Conservation (phyloP, 2,888 invertebrate genomes). For the Brassicogethes aeneus region DNA sequence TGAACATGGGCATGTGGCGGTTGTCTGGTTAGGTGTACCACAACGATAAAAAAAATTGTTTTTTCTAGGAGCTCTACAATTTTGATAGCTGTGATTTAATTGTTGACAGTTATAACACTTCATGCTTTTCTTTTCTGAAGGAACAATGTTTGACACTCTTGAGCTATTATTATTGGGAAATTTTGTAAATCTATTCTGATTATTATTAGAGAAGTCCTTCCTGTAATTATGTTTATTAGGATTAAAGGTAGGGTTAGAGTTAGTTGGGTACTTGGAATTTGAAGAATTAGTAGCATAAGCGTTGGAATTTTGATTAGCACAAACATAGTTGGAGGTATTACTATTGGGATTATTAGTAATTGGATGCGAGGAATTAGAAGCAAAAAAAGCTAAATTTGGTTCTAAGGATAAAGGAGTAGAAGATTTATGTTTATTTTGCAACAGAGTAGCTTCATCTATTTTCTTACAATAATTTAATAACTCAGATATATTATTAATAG, state of each 20-base stretch:
- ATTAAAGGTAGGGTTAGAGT: too few species aligned
- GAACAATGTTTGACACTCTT: too few species aligned
- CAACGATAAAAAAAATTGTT: constrained; percentile 6
- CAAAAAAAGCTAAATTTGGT: too few species aligned
- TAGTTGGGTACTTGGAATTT: too few species aligned
- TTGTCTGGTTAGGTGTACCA: constrained; percentile 4
- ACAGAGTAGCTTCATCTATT: background rate
- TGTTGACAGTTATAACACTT: constrained; percentile 6
- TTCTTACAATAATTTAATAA: background rate
- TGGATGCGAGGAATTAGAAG: background rate
- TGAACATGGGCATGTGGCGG: constrained; percentile 5
- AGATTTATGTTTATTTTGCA: background rate
- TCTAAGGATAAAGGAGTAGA: too few species aligned
- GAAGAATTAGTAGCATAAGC: background rate
- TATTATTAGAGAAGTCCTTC: too few species aligned
- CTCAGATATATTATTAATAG: background rate
- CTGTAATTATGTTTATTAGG: background rate
- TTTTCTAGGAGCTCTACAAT: too few species aligned
- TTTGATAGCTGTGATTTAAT: constrained; percentile 5
- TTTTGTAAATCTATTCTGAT: too few species aligned
- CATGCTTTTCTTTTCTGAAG: too few species aligned
- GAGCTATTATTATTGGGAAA: too few species aligned
- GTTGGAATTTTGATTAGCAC: background rate
- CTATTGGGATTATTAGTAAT: background rate
- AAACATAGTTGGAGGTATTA: background rate